Evolutionary conservation across 2,888 invertebrate genomes (phyloP), one percentile per base, ranked within the genome.

Genomic region (Psylliodes chrysocephalus): DNA sequence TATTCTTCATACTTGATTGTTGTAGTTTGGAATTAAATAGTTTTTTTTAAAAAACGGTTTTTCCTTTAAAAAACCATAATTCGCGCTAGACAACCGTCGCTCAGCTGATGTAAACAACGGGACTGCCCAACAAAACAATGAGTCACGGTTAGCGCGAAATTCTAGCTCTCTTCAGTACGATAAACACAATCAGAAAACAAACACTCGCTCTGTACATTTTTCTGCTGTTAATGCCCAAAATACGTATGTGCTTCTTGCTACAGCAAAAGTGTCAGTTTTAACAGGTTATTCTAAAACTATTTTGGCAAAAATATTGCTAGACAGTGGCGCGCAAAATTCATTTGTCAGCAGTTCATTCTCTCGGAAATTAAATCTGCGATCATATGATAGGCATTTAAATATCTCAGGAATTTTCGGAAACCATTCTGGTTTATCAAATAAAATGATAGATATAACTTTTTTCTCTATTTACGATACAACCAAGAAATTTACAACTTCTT

Each of bases 401-500:
- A 47, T 62, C 7, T 35, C 30, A n/a, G 54, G 54, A 10, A 38
- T 54, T 1, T 18, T n/a, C 10, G 54, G 35, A 25, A 25, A 40
- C 12, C 10, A 22, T 1, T 18, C 18, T n/a, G 10, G 10, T 14
- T 2, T 2, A 8, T 54, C 55, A 7, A 55, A 55, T 17, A 19
- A 64, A 25, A 53, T 46, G 33, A 14, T 56, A 35, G 53, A 60
- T 33, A 10, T 53, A 1, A 15, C 7, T 10, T 18, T 64, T 4
- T 7, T 17, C 42, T 53, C 54, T 15, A 35, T 25, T 2, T 19
- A 18, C 5, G 49, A 64, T 25, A 4, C 38, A 8, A 14, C 33
- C 17, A 18, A 33, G 14, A 47, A 55, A 1, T 65, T 65, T 52
- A n/a, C 14, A n/a, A 44, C 54, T 38, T 33, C 54, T 10, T 66